Conservation (phyloP, 2,888 invertebrate genomes). For the Spisula solida region DNA sequence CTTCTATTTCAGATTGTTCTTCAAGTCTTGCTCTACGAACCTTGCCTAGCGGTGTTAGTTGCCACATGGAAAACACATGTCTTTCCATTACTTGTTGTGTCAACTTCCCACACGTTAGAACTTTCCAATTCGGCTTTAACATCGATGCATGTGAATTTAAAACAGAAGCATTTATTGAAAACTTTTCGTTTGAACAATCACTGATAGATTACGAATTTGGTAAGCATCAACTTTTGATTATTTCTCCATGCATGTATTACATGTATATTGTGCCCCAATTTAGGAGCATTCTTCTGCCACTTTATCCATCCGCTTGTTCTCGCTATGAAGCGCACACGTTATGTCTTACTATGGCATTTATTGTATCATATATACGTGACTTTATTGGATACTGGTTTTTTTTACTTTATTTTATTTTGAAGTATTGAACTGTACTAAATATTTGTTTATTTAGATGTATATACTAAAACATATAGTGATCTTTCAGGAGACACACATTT, state of each 20-base stretch:
- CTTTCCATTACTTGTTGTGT: slow-evolving; percentile 29
- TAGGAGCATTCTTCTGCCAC: no score
- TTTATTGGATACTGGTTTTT: no score
- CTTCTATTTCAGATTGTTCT: slow-evolving; percentile 31
- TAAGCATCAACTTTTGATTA: background rate
- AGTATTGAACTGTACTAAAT: no score
- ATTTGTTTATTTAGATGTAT: no score
- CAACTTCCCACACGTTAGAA: slow-evolving; percentile 6
- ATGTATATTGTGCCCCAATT: no score
- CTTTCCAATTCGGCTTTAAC: slow-evolving; percentile 29
- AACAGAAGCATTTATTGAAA: slow-evolving; percentile 16
- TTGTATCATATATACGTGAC: no score
- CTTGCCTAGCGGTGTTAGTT: slow-evolving; percentile 26
- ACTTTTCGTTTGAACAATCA: slow-evolving; percentile 21
- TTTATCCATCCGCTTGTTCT: no score
- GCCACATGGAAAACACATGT: slow-evolving; percentile 25
- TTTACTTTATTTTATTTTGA: no score
- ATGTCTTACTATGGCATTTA: no score
- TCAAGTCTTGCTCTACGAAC: background rate
- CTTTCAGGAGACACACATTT: background rate
- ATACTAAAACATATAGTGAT: background rate
- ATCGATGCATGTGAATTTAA: slow-evolving; percentile 34
- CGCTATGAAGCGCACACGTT: no score
- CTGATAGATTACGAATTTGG: slow-evolving; percentile 43
- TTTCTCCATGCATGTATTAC: no score